Base-by-base conservation (phyloP, 2,888 invertebrate genomes). In the Zonitis immaculata region DNA sequence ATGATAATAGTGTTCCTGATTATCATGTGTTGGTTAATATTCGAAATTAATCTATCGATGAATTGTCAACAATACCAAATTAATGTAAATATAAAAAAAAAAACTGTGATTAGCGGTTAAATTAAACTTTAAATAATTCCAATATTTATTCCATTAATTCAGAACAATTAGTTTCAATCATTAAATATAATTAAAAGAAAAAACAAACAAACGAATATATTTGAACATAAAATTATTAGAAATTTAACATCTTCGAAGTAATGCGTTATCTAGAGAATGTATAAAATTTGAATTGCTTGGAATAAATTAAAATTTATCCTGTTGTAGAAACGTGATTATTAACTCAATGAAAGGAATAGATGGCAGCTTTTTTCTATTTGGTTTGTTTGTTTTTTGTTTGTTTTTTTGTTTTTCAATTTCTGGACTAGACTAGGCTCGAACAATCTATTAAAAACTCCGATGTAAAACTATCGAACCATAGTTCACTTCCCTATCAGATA, bases 381-480 rank as follows among this genome's bases (percentile, higher is more conserved):
- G n/a, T n/a, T n/a, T n/a, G n/a, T 18, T 44, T 16, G 27, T 1
- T 11, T 20, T 6, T 28, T 18, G 8, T 8, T 30, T 5, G 11
- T 20, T 32, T 47, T 46, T 6, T 1, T 20, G 18, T 32, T 18
- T 46, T 42, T 48, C 16, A 52, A 52, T 54, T 44, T 44, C 16
- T 32, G 47, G 8, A 45, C 8, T 12, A 20, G 22, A 39, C 11
- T 42, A 39, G 12, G 28, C 39, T 39, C 9, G 45, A 16, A 7
- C 9, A 42, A 49, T 42, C 44, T 53, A 45, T 42, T 49, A 32
- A 48, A 49, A 49, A 20, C 45, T 42, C 18, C 43, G 57, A 54
- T 57, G 48, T 44, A 52, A 53, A 56, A 47, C 56, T 59, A 59
- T 56, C 56, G 52, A 56, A 56, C 56, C 58, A 51, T 59, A 49